Evolutionary conservation across 1,140 invertebrate genomes (phyloP).

Genomic region (Drosophila bifasciata): DNA sequence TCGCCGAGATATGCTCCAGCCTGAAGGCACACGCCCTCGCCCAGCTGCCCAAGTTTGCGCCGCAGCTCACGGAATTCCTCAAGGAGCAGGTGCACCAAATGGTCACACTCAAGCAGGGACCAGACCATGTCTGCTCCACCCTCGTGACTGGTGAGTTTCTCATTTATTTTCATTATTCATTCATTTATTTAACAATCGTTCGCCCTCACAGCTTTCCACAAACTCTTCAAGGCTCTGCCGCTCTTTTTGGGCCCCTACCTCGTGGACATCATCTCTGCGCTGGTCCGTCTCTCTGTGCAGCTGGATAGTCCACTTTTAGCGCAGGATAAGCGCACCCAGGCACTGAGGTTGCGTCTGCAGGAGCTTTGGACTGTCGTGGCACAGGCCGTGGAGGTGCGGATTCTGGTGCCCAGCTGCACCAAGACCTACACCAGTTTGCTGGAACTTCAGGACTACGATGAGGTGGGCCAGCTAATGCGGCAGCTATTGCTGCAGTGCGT

Average conservation of each 20-base stretch:
- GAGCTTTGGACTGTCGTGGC: constrained; percentile 89
- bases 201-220: constrained; percentile 86
- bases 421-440: constrained; percentile 88
- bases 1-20: constrained; percentile 91
- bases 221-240: constrained; percentile 91
- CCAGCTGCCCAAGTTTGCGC: constrained; percentile 91
- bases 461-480: constrained; percentile 89
- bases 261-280: constrained; percentile 88
- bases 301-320: constrained; percentile 43
- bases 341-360: constrained; percentile 86
- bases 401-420: constrained; percentile 90
- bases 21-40: constrained; percentile 90
- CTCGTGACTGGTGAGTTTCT: constrained; percentile 86
- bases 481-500: constrained; percentile 90
- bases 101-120: constrained; percentile 83
- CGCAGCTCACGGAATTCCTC: constrained; percentile 88
- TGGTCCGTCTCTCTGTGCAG: constrained; percentile 80
- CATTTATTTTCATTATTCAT: no score
- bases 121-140: constrained; percentile 86
- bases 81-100: constrained; percentile 85
- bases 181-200: neutral
- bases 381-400: constrained; percentile 88
- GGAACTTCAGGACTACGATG: constrained; percentile 86
- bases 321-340: constrained; percentile 85
- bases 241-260: constrained; percentile 94